phyloP scores from a whole-genome alignment of 2,888 invertebrate genomes.

The Platynereis dumerilii region DNA sequence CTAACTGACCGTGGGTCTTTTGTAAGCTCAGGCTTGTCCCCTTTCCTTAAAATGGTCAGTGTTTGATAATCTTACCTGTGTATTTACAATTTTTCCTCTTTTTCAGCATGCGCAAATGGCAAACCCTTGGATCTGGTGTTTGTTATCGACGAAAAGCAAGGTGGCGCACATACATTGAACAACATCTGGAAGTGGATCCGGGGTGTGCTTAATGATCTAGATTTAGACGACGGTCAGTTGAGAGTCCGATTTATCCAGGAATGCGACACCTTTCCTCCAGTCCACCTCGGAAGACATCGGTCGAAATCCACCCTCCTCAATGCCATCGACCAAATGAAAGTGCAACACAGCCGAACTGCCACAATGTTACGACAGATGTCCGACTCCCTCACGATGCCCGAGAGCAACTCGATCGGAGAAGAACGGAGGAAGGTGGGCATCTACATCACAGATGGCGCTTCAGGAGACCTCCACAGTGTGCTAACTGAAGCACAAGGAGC shows the following conservation, averaged over 20 bases:
- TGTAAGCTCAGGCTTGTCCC: too few species aligned
- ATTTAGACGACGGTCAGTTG: slow-evolving; percentile 26
- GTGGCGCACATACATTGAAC: slow-evolving; percentile 8
- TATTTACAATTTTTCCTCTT: too few species aligned
- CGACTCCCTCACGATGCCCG: slow-evolving; percentile 8
- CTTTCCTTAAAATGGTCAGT: too few species aligned
- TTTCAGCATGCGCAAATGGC: slow-evolving; percentile 22
- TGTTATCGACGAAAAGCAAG: slow-evolving; percentile 26
- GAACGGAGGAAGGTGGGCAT: slow-evolving; percentile 26
- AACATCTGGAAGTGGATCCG: slow-evolving; percentile 29
- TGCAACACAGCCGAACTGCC: slow-evolving; percentile 12
- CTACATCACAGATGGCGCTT: slow-evolving; percentile 32
- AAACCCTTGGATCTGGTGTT: slow-evolving; percentile 29
- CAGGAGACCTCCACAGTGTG: slow-evolving; percentile 25
- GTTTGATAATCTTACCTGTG: too few species aligned
- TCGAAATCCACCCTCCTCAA: slow-evolving; percentile 23
- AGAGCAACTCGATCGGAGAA: slow-evolving; percentile 16
- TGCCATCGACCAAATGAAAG: slow-evolving; percentile 9
- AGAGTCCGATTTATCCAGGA: slow-evolving; percentile 33
- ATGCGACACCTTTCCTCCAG: slow-evolving; percentile 22
- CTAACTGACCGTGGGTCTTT: too few species aligned
- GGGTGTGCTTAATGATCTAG: slow-evolving; percentile 24
- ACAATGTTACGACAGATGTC: slow-evolving; percentile 30
- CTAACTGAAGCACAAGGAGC: slow-evolving; percentile 30
- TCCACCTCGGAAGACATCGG: slow-evolving; percentile 19